phyloP scores from a whole-genome alignment of 2,113 vertebrate species.

The Pteruthius melanotis region DNA sequence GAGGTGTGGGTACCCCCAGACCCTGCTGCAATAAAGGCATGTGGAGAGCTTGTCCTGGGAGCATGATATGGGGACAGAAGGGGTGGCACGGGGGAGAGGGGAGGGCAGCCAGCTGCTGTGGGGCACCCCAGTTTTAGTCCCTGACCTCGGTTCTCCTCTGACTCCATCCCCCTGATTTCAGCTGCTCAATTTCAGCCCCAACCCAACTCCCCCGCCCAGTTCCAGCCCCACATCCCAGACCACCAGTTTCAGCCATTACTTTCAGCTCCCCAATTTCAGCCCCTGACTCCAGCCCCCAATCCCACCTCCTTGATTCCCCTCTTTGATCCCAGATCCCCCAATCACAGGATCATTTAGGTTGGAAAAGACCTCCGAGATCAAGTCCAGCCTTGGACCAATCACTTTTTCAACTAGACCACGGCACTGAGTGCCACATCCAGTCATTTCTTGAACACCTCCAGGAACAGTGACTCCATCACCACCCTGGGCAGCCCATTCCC shows the following conservation, averaged over 20 bases:
- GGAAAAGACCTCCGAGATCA: background rate
- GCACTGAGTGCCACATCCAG: background rate
- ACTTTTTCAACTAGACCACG: background rate
- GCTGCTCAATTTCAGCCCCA: background rate
- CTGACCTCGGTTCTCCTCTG: background rate
- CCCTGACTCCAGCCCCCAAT: background rate
- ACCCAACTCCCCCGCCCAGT: background rate
- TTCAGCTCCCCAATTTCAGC: background rate
- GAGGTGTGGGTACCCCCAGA: fast-evolving
- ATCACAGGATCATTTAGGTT: background rate
- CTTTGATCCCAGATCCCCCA: background rate
- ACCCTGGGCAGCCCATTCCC: background rate
- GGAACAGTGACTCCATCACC: background rate
- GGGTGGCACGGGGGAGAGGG: too few species aligned
- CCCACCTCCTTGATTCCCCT: background rate
- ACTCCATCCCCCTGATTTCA: background rate
- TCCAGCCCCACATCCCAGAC: background rate
- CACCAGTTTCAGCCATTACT: background rate
- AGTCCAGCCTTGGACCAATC: background rate
- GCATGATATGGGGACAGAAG: background rate
- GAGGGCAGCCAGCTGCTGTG: too few species aligned
- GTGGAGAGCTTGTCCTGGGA: background rate
- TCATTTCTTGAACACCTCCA: background rate
- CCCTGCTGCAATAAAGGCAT: constrained; percentile 5
- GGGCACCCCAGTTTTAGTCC: background rate